phyloP scores from a whole-genome alignment of 2,888 invertebrate genomes.

The Arrhopalites spinosus region DNA sequence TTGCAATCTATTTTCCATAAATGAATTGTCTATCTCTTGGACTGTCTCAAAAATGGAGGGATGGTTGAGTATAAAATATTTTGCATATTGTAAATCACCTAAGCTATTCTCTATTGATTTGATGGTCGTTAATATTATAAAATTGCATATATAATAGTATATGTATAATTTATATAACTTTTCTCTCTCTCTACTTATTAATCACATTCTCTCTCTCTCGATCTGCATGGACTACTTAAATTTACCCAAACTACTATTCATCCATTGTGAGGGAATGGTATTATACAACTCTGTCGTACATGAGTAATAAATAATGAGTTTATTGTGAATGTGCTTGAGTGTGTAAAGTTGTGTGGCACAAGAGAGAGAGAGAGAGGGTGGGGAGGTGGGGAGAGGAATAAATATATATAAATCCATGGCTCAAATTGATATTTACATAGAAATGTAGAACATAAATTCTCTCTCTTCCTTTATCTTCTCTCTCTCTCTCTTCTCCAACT shows the following conservation, averaged over 20 bases:
- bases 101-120: too few species aligned
- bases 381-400: neutral
- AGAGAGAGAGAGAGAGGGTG: too few species aligned
- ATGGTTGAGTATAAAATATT: too few species aligned
- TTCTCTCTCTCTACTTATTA: too few species aligned
- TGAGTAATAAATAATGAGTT: neutral
- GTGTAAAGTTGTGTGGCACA: constrained; percentile 12
- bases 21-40: too few species aligned
- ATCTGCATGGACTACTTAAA: neutral
- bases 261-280: neutral
- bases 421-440: constrained; percentile 10
- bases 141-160: constrained; percentile 2
- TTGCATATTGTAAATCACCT: too few species aligned
- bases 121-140: too few species aligned
- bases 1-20: too few species aligned
- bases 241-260: neutral
- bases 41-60: too few species aligned
- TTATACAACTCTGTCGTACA: too few species aligned
- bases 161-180: too few species aligned
- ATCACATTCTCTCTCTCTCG: too few species aligned
- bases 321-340: neutral
- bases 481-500: constrained; percentile 6
- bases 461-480: neutral
- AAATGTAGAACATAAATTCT: constrained; percentile 8
- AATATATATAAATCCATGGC: constrained; percentile 10